Base-by-base conservation (phyloP, 2,797 vertebrate genomes). In the Myripristis jacobus region DNA sequence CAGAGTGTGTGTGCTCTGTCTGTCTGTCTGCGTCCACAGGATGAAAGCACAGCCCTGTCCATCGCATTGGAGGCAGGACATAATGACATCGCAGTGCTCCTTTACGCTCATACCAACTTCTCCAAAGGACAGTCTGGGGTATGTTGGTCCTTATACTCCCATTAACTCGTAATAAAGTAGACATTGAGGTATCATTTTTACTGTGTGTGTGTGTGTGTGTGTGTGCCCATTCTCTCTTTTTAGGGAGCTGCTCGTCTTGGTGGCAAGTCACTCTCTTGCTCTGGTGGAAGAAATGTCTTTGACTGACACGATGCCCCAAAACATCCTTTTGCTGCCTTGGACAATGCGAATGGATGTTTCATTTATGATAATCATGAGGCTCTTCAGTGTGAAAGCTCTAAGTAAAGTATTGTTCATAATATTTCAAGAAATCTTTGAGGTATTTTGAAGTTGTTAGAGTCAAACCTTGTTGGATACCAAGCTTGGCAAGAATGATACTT, bases 31-130 rank as follows among this genome's bases (percentile, higher is more conserved):
- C 71, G 4, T 74, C 3, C 55, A 27, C 78, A 99, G 98, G 98
- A 99, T 77, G 95, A 95, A 70, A 98, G 97, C 91, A 97, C 97
- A 0, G 97, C 98, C 11, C 91, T 99, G 89, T 98, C 97, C 0
- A 97, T 99, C 53, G 96, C 98, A 22, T 91, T 99, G 82, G 97
- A 99, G 79, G 97, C 97, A 0, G 97, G 97, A 69, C 97, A 99
- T 85, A 96, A 95, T 74, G 96, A 99, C 84, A 98, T 99, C 5
- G 98, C 96, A 0, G 94, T 98, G 89, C 96, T 99, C 31, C 95
- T 99, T 50, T 98, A 98, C 0, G 97, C 97, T 25, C 97, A 97
- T 0, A 92, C 96, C 63, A 99, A 98, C 94, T 98, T 97, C 70
- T 97, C 95, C 65, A 97, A 94, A 93, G 92, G 94, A 69, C 95